phyloP scores from a whole-genome alignment of 2,888 invertebrate species.

The Philonicus albiceps region DNA sequence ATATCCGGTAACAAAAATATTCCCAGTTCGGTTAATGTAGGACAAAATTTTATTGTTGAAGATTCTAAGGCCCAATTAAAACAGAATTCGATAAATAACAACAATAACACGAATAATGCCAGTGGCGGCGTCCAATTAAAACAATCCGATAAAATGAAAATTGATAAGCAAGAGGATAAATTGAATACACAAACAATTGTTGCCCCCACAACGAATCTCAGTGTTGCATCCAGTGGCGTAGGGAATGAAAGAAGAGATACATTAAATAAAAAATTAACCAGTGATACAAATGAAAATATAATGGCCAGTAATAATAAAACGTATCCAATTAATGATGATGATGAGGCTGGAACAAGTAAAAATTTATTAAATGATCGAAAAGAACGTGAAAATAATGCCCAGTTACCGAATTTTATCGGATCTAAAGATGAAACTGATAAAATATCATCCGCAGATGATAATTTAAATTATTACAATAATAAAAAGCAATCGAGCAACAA shows the following conservation, averaged over 20 bases:
- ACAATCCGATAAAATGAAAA: slow-evolving; percentile 42
- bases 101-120: slow-evolving; percentile 42
- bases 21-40: not conserved
- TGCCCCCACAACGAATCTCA: too few species aligned
- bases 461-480: not conserved
- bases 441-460: not conserved
- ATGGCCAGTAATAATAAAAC: not conserved
- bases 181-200: too few species aligned
- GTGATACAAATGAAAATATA: slow-evolving; percentile 33
- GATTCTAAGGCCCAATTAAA: not conserved
- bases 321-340: not conserved
- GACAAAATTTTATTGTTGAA: not conserved
- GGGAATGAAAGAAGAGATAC: slow-evolving; percentile 10
- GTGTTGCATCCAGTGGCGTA: not conserved
- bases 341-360: not conserved
- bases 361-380: not conserved
- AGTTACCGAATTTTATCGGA: not conserved
- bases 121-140: slow-evolving; percentile 54
- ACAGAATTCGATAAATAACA: slow-evolving; percentile 50
- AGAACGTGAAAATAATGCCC: not conserved
- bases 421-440: slow-evolving; percentile 29
- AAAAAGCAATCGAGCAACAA: not conserved
- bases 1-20: slow-evolving; percentile 16
- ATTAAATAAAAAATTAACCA: slow-evolving; percentile 9
- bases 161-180: slow-evolving; percentile 11